Percentiles rank a stretch among this genome's conserved stretches.
Evolutionary conservation across 1,140 invertebrate genomes (phyloP).

Genomic region (Diorhabda sublineata): DNA sequence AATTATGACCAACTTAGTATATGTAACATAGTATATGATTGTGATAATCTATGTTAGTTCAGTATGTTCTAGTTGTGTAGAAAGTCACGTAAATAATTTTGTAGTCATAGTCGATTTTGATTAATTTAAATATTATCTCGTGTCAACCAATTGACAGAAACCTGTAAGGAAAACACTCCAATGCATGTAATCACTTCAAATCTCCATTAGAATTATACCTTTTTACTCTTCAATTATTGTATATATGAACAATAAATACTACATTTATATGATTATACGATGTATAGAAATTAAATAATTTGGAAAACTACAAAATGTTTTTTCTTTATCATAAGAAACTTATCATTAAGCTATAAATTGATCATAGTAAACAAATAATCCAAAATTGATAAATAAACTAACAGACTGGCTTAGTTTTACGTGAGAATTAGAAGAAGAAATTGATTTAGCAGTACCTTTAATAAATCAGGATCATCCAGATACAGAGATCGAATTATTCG

Average conservation of each 20-base stretch:
- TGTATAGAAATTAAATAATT: not conserved
- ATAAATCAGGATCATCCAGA: no score
- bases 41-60: slow-evolving; percentile 15
- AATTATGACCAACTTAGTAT: slow-evolving; percentile 17
- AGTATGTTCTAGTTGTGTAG: not conserved
- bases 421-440: no score
- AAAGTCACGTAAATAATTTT: not conserved
- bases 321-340: not conserved
- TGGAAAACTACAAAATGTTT: not conserved
- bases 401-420: no score
- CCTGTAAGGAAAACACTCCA: slow-evolving; percentile 35
- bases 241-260: slow-evolving; percentile 12
- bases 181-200: slow-evolving; percentile 25
- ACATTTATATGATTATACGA: slow-evolving; percentile 15
- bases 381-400: no score
- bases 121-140: slow-evolving; percentile 21
- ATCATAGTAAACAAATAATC: no score
- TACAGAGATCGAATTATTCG: no score
- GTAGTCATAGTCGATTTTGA: slow-evolving; percentile 10
- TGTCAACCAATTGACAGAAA: slow-evolving; percentile 28
- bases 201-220: slow-evolving; percentile 18
- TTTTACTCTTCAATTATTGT: slow-evolving; percentile 17
- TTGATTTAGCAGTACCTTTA: no score
- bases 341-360: no score
- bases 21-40: slow-evolving; percentile 22